Evolutionary conservation across 2,113 vertebrate genomes (phyloP).

Genomic region (Oreochromis tanganicae): DNA sequence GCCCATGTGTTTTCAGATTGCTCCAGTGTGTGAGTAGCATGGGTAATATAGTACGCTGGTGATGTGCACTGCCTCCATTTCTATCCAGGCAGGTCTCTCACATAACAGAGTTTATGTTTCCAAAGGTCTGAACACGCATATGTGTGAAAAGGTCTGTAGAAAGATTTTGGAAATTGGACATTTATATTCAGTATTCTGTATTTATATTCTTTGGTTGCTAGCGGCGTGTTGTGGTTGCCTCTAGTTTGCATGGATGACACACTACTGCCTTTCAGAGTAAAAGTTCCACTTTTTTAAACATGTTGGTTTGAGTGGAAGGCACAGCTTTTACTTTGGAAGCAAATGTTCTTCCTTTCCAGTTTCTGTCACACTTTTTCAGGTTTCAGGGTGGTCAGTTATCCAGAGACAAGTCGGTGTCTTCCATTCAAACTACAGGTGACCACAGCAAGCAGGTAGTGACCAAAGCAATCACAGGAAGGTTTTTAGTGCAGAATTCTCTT

Average conservation of each 20-base stretch:
- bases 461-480: not conserved
- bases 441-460: not conserved
- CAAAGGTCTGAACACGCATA: not conserved
- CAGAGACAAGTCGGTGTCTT: not conserved
- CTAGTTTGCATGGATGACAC: not conserved
- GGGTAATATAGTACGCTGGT: not conserved
- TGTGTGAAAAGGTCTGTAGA: not conserved
- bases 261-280: not conserved
- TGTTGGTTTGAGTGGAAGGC: not conserved
- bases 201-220: not conserved
- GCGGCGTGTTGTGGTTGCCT: not conserved
- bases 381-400: not conserved
- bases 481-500: not conserved
- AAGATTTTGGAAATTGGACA: not conserved
- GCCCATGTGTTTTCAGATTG: not conserved
- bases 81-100: not conserved
- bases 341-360: not conserved
- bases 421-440: not conserved
- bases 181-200: not conserved
- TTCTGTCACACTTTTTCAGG: not conserved
- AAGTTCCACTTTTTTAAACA: not conserved
- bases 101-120: not conserved
- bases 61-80: not conserved
- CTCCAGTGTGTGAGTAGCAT: not conserved
- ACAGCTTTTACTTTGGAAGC: not conserved